A percentile compares a stretch with the other conserved stretches of the same genome.
phyloP scores from a whole-genome alignment of 2,113 vertebrate genomes.

The Polypterus bichir region DNA sequence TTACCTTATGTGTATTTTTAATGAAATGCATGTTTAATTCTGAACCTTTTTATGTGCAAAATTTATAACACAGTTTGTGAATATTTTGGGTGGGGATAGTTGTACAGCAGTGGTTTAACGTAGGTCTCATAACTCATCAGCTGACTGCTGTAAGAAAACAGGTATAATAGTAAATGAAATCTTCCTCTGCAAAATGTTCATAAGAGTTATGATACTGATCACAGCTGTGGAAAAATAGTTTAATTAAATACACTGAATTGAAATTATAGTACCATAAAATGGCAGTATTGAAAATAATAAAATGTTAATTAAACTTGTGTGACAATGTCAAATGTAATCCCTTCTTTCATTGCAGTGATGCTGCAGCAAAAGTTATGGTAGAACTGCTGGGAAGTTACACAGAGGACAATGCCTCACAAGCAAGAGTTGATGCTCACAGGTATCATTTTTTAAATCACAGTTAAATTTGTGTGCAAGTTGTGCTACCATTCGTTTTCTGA shows the following conservation, averaged over 20 bases:
- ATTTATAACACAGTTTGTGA: too few relatives aligned
- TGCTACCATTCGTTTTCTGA: not conserved
- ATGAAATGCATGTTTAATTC: too few relatives aligned
- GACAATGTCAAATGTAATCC: not conserved
- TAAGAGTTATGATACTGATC: too few relatives aligned
- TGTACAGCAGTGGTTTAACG: too few relatives aligned
- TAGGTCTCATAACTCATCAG: too few relatives aligned
- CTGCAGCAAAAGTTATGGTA: slow-evolving; percentile 96
- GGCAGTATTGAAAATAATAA: not conserved
- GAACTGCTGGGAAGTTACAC: slow-evolving; percentile 95
- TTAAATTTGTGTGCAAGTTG: not conserved
- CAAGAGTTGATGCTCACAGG: slow-evolving; percentile 91
- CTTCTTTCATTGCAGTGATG: slow-evolving; percentile 52
- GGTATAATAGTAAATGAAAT: too few relatives aligned
- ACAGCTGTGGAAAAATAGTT: too few relatives aligned
- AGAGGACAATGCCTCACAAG: slow-evolving; percentile 95
- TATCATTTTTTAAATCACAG: slow-evolving; percentile 23
- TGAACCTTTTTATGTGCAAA: too few relatives aligned
- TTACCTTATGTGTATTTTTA: too few relatives aligned
- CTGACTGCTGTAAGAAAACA: too few relatives aligned
- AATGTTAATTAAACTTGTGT: slow-evolving; percentile 1
- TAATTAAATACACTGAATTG: not conserved
- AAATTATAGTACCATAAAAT: not conserved
- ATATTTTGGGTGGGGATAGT: too few relatives aligned
- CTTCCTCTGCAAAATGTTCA: too few relatives aligned